Evolutionary conservation across 2,888 invertebrate species (phyloP).

Genomic region (Anoncus sp.): DNA sequence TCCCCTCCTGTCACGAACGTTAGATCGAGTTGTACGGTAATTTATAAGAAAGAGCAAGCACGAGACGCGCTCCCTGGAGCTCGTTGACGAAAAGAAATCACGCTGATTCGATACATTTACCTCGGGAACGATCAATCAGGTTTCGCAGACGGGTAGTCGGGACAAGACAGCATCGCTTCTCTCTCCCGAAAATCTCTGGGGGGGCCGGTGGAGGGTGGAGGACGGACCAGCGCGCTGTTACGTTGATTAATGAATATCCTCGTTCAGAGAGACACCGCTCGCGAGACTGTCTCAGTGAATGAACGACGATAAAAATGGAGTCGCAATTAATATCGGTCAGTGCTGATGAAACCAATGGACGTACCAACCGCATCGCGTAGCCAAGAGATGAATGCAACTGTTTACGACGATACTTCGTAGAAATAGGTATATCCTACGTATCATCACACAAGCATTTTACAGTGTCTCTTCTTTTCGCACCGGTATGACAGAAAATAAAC

Average conservation of each 20-base stretch:
- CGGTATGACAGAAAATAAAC: conserved; percentile 35
- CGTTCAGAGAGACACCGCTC: conserved; percentile 71
- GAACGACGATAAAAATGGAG: conserved; percentile 78
- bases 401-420: conserved; percentile 10
- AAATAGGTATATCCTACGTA: neutral
- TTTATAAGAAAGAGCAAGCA: conserved; percentile 1
- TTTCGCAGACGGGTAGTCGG: conserved; percentile 45
- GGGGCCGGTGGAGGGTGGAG: conserved; percentile 15
- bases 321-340: conserved; percentile 79
- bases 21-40: conserved; percentile 37
- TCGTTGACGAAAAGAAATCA: conserved; percentile 52
- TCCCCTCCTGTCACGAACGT: conserved; percentile 1
- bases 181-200: conserved; percentile 38
- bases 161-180: conserved; percentile 57
- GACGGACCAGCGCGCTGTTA: conserved; percentile 40
- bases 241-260: conserved; percentile 77
- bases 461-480: neutral
- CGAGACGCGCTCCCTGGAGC: conserved; percentile 34
- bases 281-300: conserved; percentile 75
- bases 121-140: conserved; percentile 62
- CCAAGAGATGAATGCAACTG: conserved; percentile 59
- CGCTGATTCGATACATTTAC: conserved; percentile 63
- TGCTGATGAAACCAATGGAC: conserved; percentile 52
- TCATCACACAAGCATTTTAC: conserved; percentile 25
- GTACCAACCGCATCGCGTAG: conserved; percentile 63